phyloP scores from a whole-genome alignment of 1,140 invertebrate species.

The Lasioglossum albipes region DNA sequence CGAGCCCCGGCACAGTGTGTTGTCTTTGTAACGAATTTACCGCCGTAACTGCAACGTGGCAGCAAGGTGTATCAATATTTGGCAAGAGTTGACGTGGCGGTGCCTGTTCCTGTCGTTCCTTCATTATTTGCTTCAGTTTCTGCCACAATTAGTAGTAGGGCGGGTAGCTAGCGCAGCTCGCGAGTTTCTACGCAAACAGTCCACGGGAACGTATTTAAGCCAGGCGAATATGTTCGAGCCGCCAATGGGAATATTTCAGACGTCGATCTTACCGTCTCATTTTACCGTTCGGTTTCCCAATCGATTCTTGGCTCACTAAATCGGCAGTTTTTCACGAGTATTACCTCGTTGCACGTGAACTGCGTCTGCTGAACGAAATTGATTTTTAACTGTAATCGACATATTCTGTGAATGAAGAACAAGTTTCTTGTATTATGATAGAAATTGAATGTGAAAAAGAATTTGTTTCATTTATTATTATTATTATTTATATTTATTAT shows the following conservation, averaged over 20 bases:
- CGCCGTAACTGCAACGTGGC: slow-evolving; percentile 30
- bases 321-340: no score
- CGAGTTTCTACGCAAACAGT: slow-evolving; percentile 35
- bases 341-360: no score
- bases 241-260: slow-evolving; percentile 36
- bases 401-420: no score
- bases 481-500: no score
- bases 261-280: slow-evolving; percentile 24
- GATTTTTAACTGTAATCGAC: no score
- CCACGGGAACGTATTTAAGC: slow-evolving; percentile 33
- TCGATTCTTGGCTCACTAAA: no score
- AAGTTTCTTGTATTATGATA: no score
- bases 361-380: no score
- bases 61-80: slow-evolving; percentile 49
- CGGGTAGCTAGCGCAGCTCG: not conserved
- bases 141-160: slow-evolving; percentile 45
- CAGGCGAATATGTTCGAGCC: slow-evolving; percentile 15
- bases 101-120: slow-evolving; percentile 29
- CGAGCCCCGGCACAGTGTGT: not conserved
- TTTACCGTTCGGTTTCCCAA: not conserved
- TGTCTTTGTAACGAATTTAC: slow-evolving; percentile 6
- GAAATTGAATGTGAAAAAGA: no score
- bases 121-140: slow-evolving; percentile 49
- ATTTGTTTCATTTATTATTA: no score
- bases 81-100: slow-evolving; percentile 34